phyloP scores from a whole-genome alignment of 2,797 vertebrate species.

The Benthosema pterotum region DNA sequence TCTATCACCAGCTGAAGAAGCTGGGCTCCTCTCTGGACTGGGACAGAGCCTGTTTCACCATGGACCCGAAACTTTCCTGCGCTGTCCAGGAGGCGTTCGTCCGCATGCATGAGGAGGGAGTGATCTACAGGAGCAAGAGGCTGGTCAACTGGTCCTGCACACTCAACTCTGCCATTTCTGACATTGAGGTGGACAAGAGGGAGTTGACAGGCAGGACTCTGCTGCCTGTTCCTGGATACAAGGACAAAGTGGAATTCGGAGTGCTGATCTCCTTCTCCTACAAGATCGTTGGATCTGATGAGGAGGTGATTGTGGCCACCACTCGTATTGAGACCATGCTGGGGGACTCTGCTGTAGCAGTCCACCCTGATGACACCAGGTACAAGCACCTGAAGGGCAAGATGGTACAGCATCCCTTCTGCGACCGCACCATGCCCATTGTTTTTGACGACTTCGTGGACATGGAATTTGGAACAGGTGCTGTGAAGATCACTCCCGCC shows the following conservation, averaged over 20 bases:
- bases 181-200: slow-evolving; percentile 92
- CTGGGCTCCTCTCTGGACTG: too few relatives aligned
- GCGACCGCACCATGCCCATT: slow-evolving; percentile 84
- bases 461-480: too few relatives aligned
- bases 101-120: slow-evolving; percentile 88
- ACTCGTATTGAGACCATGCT: too few relatives aligned
- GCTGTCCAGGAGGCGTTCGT: slow-evolving; percentile 91
- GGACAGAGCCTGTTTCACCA: slow-evolving; percentile 97
- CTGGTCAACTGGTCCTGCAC: slow-evolving; percentile 96
- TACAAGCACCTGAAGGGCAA: slow-evolving; percentile 90
- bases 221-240: slow-evolving; percentile 92
- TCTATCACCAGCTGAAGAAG: slow-evolving; percentile 93
- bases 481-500: too few relatives aligned
- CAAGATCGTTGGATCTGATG: slow-evolving; percentile 86
- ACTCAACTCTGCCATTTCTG: slow-evolving; percentile 93
- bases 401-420: slow-evolving; percentile 85
- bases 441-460: slow-evolving; percentile 91
- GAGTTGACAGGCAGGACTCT: too few relatives aligned
- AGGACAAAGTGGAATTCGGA: slow-evolving; percentile 92
- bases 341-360: too few relatives aligned
- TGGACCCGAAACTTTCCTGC: slow-evolving; percentile 90
- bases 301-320: too few relatives aligned
- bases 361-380: slow-evolving; percentile 88
- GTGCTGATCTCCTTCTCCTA: slow-evolving; percentile 90
- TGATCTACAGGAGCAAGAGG: slow-evolving; percentile 92